Base-by-base conservation (phyloP, 1,140 invertebrate genomes). In the Cecropterus lyciades region DNA sequence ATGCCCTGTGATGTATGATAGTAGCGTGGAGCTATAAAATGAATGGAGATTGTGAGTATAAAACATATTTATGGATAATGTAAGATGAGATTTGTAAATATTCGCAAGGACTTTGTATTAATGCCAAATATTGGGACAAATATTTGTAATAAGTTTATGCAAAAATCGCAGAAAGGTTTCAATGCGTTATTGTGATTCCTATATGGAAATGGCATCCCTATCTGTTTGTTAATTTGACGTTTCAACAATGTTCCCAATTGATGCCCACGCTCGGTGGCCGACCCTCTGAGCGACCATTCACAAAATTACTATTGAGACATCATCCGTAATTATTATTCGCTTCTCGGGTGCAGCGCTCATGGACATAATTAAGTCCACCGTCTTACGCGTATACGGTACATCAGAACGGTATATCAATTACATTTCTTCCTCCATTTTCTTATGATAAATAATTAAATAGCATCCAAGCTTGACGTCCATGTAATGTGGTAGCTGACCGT, bases 251-350 rank as follows among this genome's bases (percentile, higher is more conserved):
- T 65, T 77, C 77, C 73, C 80, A 87, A 87, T 89, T 89, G 83
- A 70, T 70, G 77, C 85, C 85, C 82, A 89, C 82, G 80, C 85
- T 69, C 72, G 56, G 72, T 55, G 59, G 67, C 80, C 82, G 85
- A 80, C 87, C 80, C 82, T 82, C 70, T 65, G 57, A 52, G 40
- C 60, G 70, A 65, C 76, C 73, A 80, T 79, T 82, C 76, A 83
- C 78, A 66, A 84, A 85, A 79, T 80, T 87, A 83, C 75, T 81
- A 85, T 85, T 82, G 77, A 85, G 78, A 78, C 76, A 82, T 82
- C 84, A 77, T 73, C 77, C 75, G 71, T 83, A 80, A 84, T 85
- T 80, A 81, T 59, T 24, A 63, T 51, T 24, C n/a, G 43, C 51
- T 48, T 27, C 49, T 46, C 40, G 48, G 30, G 46, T 16, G 27